Evolutionary conservation across 2,888 invertebrate species (phyloP), one percentile per base, ranked within the genome.

Genomic region (Eupeodes luniger): DNA sequence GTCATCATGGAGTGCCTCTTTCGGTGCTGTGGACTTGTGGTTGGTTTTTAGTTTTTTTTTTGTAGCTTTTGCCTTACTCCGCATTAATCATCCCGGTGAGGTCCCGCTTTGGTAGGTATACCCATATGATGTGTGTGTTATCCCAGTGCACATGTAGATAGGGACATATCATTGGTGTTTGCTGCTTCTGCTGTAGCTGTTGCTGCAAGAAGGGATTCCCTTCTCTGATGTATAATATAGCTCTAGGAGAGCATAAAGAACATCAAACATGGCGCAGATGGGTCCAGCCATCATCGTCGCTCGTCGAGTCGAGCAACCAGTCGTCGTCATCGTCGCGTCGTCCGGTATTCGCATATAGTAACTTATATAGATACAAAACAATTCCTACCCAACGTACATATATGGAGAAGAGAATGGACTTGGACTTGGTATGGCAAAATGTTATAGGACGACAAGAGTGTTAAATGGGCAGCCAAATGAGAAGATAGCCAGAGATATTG

Each of bases 11-110:
- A 66, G 66, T 77, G 51, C 36, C 64, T 76, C 51, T 47, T 79
- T 75, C 59, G 19, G 69, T 70, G 55, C 19, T 79, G 78, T 72
- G 27, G 72, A 59, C 57, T 72, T 72, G 70, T 72, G 51, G 70
- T 72, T 27, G 27, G 72, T 16, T 34, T 59, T 4, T 53, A 70
- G 16, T 69, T 27, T 72, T 47, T 53, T 59, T 61, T 79, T 27
- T 27, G 27, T 27, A 27, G 5, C 49, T 61, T 27, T 64, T 44
- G 27, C 66, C 57, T 44, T 72, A 47, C 70, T 67, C 62, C 51
- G 85, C 74, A 82, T 86, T 82, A 86, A 86, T 86, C 82, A 86
- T 86, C 72, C 70, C 81, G 55, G 51, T 76, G 84, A 75, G 79
- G 62, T 61, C 66, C 53, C 79, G 62, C 69, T 40, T 69, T 55